Conservation (phyloP, 2,113 vertebrate species). For the Pimephales promelas region DNA sequence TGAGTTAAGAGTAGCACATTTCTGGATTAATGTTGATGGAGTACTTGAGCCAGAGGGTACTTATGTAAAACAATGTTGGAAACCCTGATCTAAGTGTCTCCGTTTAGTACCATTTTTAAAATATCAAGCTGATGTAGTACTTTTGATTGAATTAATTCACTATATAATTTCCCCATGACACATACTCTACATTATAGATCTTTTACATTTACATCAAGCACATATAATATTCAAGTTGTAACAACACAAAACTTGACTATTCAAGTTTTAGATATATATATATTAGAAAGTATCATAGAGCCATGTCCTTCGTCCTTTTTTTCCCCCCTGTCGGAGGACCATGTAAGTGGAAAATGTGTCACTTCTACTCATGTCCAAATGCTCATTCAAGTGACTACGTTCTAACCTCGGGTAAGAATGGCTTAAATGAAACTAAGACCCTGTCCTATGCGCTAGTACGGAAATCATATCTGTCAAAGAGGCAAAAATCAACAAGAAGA, state of each 20-base stretch:
- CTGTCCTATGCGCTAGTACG: slow-evolving; percentile 66
- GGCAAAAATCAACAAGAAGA: slow-evolving; percentile 74
- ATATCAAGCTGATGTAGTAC: background rate
- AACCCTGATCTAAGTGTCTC: background rate
- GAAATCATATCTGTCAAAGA: slow-evolving; percentile 75
- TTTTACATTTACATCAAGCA: background rate
- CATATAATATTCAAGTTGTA: background rate
- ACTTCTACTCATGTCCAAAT: slow-evolving; percentile 67
- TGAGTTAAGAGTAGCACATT: background rate
- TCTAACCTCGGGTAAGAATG: slow-evolving; percentile 66
- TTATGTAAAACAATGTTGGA: background rate
- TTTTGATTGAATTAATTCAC: too few relatives aligned
- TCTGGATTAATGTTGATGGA: background rate
- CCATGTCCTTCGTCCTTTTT: background rate
- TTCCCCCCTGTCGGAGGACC: background rate
- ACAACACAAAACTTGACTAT: background rate
- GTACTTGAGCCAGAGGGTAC: background rate
- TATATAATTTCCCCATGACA: too few relatives aligned
- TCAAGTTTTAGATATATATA: too few relatives aligned
- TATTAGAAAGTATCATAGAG: background rate
- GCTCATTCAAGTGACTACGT: slow-evolving; percentile 71
- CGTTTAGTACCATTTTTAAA: background rate
- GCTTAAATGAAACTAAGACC: slow-evolving; percentile 71
- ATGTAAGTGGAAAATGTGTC: slow-evolving; percentile 57
- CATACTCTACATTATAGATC: too few relatives aligned